Base-by-base conservation (phyloP, 2,113 vertebrate genomes). In the Burhinus bistriatus region DNA sequence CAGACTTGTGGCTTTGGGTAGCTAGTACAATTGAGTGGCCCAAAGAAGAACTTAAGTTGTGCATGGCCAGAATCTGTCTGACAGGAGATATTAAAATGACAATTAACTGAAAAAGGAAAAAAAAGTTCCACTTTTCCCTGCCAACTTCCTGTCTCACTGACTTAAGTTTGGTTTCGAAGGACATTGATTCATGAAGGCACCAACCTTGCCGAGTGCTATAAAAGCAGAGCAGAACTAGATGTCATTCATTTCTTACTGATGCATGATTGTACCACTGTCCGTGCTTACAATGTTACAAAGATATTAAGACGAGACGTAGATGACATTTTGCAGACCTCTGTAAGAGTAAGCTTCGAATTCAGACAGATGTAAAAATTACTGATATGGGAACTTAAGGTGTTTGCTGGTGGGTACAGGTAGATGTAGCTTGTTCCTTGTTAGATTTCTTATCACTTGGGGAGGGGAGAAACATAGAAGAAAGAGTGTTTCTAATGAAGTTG, bases 371-470 rank as follows among this genome's bases (percentile, higher is more conserved):
- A 58, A 79, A 75, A 52, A 12, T 47, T 49, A 34, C 9, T 34
- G 27, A 83, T 22, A 3, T 69, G 12, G 4, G 3, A 40, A 65
- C 2, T 64, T 62, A 18, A 6, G 29, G 22, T 2, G 0, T 44
- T 42, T 68, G 9, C 4, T 64, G 5, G 14, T 23, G 20, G n/a
- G 11, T 22, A 80, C 23, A 68, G 36, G 44, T 80, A 71, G 11
- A 76, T 0, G 0, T 38, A 76, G 7, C 3, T 86, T 65, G 8
- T 61, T 89, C 9, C 9, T 62, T 62, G 9, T 15, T 47, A 47
- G 23, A 4, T 52, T 90, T 71, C 29, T 87, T 15, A 38, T 32
- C n/a, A 29, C 10, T 36, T 59, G 1, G 4, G 22, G 49, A 25
- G 11, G 9, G 7, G 7, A 5, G 12, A 10, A 3, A 72, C 7